These are phyloP conservation scores for Apamea anceps DNA, from an alignment of 2,888 invertebrate species.

Conservation along the genomic window DNA sequence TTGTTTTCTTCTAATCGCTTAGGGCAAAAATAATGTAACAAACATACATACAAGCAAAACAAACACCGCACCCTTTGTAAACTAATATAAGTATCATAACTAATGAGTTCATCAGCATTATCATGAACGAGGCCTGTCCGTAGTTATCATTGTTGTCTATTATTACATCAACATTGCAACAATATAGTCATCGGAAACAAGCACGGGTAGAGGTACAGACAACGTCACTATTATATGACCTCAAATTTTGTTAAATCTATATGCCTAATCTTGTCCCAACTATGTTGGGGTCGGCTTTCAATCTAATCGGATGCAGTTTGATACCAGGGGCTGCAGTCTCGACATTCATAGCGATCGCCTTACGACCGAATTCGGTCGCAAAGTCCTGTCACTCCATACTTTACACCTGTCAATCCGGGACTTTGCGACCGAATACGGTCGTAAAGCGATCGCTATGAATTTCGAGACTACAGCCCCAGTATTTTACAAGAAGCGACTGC, in stretches of 20 bases:
- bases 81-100: constrained; percentile 3
- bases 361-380: too few relatives aligned
- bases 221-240: background rate
- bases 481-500: background rate
- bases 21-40: constrained; percentile 10
- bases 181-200: background rate
- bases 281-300: background rate
- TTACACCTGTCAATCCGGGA: too few relatives aligned
- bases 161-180: background rate
- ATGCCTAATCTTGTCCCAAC: background rate
- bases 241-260: background rate
- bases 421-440: too few relatives aligned
- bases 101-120: constrained; percentile 19
- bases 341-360: too few relatives aligned
- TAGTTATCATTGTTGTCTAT: constrained; percentile 9
- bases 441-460: too few relatives aligned
- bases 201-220: background rate
- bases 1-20: background rate
- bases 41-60: constrained; percentile 25
- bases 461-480: background rate
- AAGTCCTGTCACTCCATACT: too few relatives aligned
- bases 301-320: background rate
- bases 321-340: background rate
- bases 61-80: constrained; percentile 35
- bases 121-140: background rate